Conservation (phyloP, 1,140 invertebrate species). For the Euwallacea similis region DNA sequence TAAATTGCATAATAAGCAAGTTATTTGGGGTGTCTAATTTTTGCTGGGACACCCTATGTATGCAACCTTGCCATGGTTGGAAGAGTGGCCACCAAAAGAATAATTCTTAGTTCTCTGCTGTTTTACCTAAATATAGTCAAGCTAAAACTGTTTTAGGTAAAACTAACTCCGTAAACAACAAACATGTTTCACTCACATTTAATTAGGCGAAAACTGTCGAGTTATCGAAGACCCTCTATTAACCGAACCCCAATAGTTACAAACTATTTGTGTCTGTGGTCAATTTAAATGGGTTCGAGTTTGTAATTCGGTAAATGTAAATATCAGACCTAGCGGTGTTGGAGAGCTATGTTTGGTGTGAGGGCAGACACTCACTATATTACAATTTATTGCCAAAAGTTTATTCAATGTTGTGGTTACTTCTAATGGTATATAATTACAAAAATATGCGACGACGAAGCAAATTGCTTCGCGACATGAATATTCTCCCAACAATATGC, state of each 20-base stretch:
- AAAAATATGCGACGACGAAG: neutral
- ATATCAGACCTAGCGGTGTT: neutral
- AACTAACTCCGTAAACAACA: no score
- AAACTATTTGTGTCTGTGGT: constrained; percentile 1
- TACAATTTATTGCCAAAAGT: neutral
- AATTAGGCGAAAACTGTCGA: neutral
- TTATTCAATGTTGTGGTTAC: neutral
- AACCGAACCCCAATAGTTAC: constrained; percentile 2
- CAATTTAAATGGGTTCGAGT: neutral
- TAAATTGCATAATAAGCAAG: no score
- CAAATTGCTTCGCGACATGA: neutral
- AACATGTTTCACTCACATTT: neutral
- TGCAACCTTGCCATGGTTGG: no score
- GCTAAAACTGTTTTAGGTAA: no score
- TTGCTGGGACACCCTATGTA: no score
- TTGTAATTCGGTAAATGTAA: constrained; percentile 1
- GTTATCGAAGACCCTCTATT: neutral
- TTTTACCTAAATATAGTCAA: no score
- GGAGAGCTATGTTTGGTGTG: neutral
- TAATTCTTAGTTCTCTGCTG: no score
- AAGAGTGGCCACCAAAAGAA: no score
- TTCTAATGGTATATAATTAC: neutral
- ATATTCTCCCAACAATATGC: constrained; percentile 6
- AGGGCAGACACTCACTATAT: neutral
- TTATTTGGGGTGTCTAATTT: no score